Evolutionary conservation across 2,888 invertebrate species (phyloP).

Genomic region (Rhagophthalmus giganteus): DNA sequence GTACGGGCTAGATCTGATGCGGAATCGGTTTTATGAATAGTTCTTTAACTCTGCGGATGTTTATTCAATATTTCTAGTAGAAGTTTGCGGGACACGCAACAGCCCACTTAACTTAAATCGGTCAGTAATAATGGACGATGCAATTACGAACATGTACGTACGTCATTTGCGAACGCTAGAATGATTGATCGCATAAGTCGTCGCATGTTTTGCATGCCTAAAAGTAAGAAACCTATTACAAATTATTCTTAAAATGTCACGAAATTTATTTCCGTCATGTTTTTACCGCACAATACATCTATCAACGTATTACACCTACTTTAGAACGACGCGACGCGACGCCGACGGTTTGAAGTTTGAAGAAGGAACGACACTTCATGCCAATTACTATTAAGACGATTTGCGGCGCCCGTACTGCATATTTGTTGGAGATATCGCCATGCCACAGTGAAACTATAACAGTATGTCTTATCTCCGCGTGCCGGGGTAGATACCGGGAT

Average conservation of each 20-base stretch:
- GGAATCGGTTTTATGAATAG: constrained; percentile 26
- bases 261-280: constrained; percentile 17
- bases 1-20: constrained; percentile 8
- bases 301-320: constrained; percentile 8
- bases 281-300: constrained; percentile 12
- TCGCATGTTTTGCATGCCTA: constrained; percentile 38
- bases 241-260: constrained; percentile 32
- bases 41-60: constrained; percentile 28
- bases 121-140: constrained; percentile 36
- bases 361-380: constrained; percentile 6
- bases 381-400: constrained; percentile 41
- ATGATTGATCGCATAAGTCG: constrained; percentile 40
- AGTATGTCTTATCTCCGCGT: constrained; percentile 44
- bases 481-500: constrained; percentile 48
- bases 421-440: constrained; percentile 38
- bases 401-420: constrained; percentile 37
- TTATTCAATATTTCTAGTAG: constrained; percentile 27
- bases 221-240: constrained; percentile 31
- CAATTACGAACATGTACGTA: constrained; percentile 34
- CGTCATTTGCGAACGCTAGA: constrained; percentile 38
- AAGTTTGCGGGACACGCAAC: constrained; percentile 22
- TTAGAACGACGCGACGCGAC: constrained; percentile 4
- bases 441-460: constrained; percentile 40
- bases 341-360: background rate
- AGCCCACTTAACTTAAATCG: constrained; percentile 32